phyloP scores from a whole-genome alignment of 2,113 vertebrate genomes.

The Hippocampus abdominalis region DNA sequence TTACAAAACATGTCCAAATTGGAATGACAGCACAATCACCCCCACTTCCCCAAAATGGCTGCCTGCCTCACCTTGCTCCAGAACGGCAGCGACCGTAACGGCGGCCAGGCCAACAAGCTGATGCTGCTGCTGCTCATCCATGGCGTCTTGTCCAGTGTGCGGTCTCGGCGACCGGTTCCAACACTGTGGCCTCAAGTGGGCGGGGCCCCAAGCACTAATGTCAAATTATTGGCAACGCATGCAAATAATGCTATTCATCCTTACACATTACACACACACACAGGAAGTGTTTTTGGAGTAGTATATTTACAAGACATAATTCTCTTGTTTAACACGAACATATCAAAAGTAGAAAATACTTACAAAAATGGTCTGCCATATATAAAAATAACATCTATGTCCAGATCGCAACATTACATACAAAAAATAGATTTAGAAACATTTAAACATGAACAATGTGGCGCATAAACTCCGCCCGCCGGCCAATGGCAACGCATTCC shows the following conservation, averaged over 20 bases:
- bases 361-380: constrained; percentile 75
- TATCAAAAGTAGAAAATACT: constrained; percentile 83
- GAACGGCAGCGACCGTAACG: constrained; percentile 77
- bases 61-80: constrained; percentile 81
- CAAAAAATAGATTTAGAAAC: constrained; percentile 72
- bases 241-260: not conserved
- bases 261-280: not conserved
- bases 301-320: constrained; percentile 77
- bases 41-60: too few species aligned
- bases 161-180: not conserved
- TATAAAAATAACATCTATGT: constrained; percentile 82
- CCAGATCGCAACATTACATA: constrained; percentile 70
- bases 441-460: constrained; percentile 55
- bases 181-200: not conserved
- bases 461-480: too few species aligned
- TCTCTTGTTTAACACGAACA: constrained; percentile 76
- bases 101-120: constrained; percentile 74
- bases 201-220: not conserved
- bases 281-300: constrained; percentile 33
- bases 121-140: constrained; percentile 30
- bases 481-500: too few species aligned
- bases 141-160: too few species aligned
- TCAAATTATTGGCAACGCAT: not conserved
- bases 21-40: too few species aligned
- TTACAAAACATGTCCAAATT: too few species aligned